phyloP scores from a whole-genome alignment of 1,140 invertebrate genomes.

The Pseudomyrmex sp. region DNA sequence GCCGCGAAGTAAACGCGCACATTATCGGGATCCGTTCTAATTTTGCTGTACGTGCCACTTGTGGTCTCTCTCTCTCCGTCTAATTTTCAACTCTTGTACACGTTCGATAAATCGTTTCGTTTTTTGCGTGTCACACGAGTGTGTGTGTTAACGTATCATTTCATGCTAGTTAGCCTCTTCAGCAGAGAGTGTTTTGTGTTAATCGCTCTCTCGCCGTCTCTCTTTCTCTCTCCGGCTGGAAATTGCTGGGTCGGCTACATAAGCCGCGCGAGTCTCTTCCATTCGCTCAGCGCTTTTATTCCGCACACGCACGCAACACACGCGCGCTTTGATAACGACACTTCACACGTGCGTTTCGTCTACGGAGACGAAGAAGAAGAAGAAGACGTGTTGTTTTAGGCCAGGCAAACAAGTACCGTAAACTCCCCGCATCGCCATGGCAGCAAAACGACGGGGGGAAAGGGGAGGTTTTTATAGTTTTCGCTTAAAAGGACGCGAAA shows the following conservation, averaged over 20 bases:
- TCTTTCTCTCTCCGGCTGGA: not conserved
- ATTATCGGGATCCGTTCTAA: not conserved
- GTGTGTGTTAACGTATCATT: constrained; percentile 10
- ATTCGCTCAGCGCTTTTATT: not conserved
- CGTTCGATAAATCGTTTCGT: constrained; percentile 33
- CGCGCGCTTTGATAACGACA: constrained; percentile 15
- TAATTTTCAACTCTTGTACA: not conserved
- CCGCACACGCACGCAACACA: not conserved
- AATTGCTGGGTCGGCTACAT: constrained; percentile 11
- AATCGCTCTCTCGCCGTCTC: not conserved
- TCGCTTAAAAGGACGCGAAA: constrained; percentile 35
- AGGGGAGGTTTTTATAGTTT: constrained; percentile 11
- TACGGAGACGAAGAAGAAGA: not conserved
- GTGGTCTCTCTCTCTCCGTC: not conserved
- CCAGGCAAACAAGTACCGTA: constrained; percentile 64
- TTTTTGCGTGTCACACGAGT: constrained; percentile 7
- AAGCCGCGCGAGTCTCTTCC: not conserved
- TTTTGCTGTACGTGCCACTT: not conserved
- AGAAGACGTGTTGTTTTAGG: constrained; percentile 70
- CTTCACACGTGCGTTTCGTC: not conserved
- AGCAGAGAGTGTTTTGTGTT: constrained; percentile 12
- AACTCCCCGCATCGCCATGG: not conserved
- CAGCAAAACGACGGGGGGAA: not conserved
- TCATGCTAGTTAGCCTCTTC: not conserved
- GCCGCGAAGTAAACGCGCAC: not conserved